Conservation (phyloP, 2,888 invertebrate species). For the Archips xylosteana region DNA sequence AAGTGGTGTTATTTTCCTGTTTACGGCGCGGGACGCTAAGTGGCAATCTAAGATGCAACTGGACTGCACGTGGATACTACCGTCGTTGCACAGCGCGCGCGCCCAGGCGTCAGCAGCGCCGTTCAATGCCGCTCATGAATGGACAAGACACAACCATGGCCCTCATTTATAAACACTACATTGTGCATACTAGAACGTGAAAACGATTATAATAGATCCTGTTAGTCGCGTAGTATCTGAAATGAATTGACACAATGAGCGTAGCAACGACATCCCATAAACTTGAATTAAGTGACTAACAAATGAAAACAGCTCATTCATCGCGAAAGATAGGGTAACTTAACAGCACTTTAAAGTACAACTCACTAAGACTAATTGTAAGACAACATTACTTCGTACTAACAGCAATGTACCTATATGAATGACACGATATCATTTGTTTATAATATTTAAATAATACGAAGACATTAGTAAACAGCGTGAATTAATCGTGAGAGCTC, state of each 20-base stretch:
- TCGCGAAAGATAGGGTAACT: constrained; percentile 37
- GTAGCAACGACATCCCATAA: neutral
- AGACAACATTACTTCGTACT: constrained; percentile 7
- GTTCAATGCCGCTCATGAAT: constrained; percentile 21
- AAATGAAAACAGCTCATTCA: constrained; percentile 33
- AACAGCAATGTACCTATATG: constrained; percentile 11
- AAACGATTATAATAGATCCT: constrained; percentile 1
- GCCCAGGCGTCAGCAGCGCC: constrained; percentile 5
- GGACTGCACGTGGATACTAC: constrained; percentile 38
- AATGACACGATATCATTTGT: constrained; percentile 50
- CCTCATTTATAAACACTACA: constrained; percentile 2
- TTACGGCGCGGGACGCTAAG: constrained; percentile 44
- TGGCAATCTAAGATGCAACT: constrained; percentile 42
- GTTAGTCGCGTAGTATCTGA: neutral
- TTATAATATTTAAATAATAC: constrained; percentile 53
- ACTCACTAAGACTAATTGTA: neutral
- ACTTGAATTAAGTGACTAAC: constrained; percentile 10
- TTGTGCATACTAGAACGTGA: constrained; percentile 9
- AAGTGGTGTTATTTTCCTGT: constrained; percentile 46
- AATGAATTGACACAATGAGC: neutral
- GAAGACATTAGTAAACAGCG: constrained; percentile 63
- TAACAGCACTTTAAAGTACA: constrained; percentile 12
- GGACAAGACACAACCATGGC: constrained; percentile 7
- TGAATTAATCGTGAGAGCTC: constrained; percentile 56
- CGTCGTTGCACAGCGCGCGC: neutral